These are phyloP conservation scores for Perca flavescens DNA, from an alignment of 2,113 vertebrate genomes.

Conservation along the genomic window DNA sequence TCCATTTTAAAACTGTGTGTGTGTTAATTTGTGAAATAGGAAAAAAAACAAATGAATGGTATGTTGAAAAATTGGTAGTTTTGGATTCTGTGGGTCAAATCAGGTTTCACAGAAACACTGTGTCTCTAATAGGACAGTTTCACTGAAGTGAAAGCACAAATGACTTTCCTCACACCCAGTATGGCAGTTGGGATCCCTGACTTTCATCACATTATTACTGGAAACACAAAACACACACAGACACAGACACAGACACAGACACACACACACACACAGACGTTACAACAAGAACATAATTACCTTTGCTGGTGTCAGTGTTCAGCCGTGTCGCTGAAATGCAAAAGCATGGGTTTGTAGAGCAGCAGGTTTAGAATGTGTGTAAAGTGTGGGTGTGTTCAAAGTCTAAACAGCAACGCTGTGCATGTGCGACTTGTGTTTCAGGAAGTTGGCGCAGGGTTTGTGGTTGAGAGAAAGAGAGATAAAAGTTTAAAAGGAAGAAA, in stretches of 20 bases:
- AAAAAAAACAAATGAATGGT: not conserved
- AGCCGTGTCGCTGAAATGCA: constrained; percentile 6
- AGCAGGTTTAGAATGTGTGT: not conserved
- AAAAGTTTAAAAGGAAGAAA: not conserved
- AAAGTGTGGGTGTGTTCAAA: constrained; percentile 50
- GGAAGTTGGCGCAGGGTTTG: constrained; percentile 52
- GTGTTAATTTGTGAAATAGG: too few relatives aligned
- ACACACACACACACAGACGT: not conserved
- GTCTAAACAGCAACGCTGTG: not conserved
- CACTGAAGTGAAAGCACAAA: not conserved
- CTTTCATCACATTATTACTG: not conserved
- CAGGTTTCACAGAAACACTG: not conserved
- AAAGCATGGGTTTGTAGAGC: not conserved
- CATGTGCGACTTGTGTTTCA: constrained; percentile 26
- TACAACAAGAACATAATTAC: constrained; percentile 36
- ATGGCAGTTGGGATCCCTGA: not conserved
- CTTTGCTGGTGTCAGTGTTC: constrained; percentile 22
- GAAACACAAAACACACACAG: not conserved
- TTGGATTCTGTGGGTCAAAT: not conserved
- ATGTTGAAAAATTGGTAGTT: not conserved
- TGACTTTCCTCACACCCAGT: not conserved
- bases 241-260: not conserved
- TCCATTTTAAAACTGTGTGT: not conserved
- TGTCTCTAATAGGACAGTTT: not conserved
- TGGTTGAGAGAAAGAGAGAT: not conserved